Base-by-base conservation (phyloP, 2,888 invertebrate genomes). In the Cheilosia pagana region DNA sequence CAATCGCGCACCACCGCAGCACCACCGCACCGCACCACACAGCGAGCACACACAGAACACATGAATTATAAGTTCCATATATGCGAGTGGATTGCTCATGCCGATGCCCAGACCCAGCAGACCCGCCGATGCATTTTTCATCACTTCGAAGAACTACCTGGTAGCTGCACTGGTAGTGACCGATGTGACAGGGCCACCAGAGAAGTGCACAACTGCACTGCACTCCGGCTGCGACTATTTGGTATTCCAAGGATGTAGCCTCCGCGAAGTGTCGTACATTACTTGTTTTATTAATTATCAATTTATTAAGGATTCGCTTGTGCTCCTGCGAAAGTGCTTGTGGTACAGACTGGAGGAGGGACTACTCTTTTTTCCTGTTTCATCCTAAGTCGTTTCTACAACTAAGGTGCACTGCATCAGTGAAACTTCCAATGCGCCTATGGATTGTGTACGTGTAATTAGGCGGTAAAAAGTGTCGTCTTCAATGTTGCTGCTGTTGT, bases 221-320 rank as follows among this genome's bases (percentile, higher is more conserved):
- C 41, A 57, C 48, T 50, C 55, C 45, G 52, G 63, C 63, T 70
- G 21, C 25, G 52, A 72, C 75, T 86, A 86, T 82, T 89, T 87
- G 88, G 88, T 89, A 89, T 89, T 88, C 88, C 88, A 86, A 86
- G 86, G 87, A 87, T 88, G 88, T 88, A 77, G 87, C 81, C 78
- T 76, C 68, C 70, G 78, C 87, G 87, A 89, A 89, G 89, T 89
- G 89, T 89, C 87, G 89, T 88, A 87, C 89, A 89, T 87, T 88
- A 88, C 89, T 89, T 89, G 89, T 89, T 88, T 89, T 89, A 89
- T 89, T 89, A 89, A 89, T 89, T 89, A 89, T 89, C 89, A 89
- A 89, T 89, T 89, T 89, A 89, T 89, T 89, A 88, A 88, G 87
- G 87, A 87, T 74, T 81, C 78, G 59, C 79, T 57, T 79, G 81